Evolutionary conservation across 92 coral and sea anemone genomes (phyloP).

Genomic region (Plumapathes pennacea): DNA sequence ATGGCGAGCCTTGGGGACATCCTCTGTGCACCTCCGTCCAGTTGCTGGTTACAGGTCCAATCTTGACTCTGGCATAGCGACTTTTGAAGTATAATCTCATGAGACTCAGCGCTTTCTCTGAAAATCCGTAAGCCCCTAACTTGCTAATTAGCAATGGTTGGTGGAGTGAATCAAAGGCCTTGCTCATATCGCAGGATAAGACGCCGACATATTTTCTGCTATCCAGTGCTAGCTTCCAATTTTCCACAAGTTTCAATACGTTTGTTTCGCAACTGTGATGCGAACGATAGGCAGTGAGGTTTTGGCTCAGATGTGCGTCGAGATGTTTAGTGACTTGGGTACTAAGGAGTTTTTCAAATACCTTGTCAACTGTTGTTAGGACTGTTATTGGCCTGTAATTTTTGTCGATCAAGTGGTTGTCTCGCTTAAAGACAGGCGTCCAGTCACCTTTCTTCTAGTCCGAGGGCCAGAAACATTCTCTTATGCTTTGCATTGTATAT

Average conservation of each 20-base stretch:
- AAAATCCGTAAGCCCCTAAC: conserved; percentile 6
- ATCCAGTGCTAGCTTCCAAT: conserved; percentile 10
- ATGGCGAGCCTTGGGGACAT: conserved; percentile 1
- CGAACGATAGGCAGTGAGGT: conserved; percentile 1
- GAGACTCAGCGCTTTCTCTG: not conserved
- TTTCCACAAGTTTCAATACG: conserved; percentile 1
- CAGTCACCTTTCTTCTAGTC: conserved; percentile 16
- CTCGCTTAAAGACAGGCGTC: conserved; percentile 13
- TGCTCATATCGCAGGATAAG: conserved; percentile 3
- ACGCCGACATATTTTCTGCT: conserved; percentile 1
- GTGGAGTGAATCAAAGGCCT: conserved; percentile 8
- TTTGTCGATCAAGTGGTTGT: not conserved
- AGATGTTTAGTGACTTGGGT: not conserved
- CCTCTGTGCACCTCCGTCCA: too few relatives aligned
- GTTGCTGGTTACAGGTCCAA: not conserved
- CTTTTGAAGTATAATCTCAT: conserved; percentile 1
- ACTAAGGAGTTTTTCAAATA: conserved; percentile 8
- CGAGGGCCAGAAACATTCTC: not conserved
- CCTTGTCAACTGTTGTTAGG: conserved; percentile 12
- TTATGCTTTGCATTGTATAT: conserved; percentile 7
- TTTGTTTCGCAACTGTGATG: conserved; percentile 1
- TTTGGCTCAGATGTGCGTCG: not conserved
- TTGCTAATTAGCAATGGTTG: not conserved
- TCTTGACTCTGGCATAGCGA: not conserved
- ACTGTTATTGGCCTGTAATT: conserved; percentile 17